Evolutionary conservation across 2,113 vertebrate species (phyloP).

Genomic region (Nothoprocta perdicaria): DNA sequence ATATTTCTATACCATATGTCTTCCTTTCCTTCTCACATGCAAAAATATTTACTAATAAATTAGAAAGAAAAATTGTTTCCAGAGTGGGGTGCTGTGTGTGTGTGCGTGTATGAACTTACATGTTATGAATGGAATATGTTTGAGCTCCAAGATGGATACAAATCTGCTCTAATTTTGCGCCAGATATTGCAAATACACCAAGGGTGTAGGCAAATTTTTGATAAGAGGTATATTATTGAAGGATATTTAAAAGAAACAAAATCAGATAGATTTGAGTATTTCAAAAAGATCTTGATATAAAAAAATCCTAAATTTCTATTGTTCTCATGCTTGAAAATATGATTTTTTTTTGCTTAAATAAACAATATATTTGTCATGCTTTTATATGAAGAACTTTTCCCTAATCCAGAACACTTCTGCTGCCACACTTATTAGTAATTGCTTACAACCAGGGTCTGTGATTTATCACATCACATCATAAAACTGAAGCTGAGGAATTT

Average conservation of each 20-base stretch:
- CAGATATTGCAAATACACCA: not conserved
- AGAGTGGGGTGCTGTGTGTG: not conserved
- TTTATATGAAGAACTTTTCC: not conserved
- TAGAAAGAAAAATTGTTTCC: not conserved
- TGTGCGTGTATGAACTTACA: not conserved
- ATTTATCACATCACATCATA: not conserved
- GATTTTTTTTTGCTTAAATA: not conserved
- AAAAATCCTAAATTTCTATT: not conserved
- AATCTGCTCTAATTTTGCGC: not conserved
- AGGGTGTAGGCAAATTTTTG: not conserved
- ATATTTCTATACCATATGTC: not conserved
- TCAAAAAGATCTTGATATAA: not conserved
- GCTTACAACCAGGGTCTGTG: not conserved
- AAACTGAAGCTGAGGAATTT: not conserved
- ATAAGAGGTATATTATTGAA: not conserved
- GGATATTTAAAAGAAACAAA: not conserved
- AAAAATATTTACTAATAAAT: not conserved
- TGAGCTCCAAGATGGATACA: not conserved
- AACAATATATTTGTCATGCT: not conserved
- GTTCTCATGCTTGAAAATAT: not conserved
- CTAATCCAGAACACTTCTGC: not conserved
- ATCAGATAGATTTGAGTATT: not conserved
- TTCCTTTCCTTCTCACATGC: not conserved
- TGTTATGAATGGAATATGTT: not conserved
- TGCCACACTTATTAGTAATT: not conserved